These are phyloP conservation scores for Saturnia japonica DNA, from an alignment of 2,888 invertebrate genomes.

Conservation along the genomic window DNA sequence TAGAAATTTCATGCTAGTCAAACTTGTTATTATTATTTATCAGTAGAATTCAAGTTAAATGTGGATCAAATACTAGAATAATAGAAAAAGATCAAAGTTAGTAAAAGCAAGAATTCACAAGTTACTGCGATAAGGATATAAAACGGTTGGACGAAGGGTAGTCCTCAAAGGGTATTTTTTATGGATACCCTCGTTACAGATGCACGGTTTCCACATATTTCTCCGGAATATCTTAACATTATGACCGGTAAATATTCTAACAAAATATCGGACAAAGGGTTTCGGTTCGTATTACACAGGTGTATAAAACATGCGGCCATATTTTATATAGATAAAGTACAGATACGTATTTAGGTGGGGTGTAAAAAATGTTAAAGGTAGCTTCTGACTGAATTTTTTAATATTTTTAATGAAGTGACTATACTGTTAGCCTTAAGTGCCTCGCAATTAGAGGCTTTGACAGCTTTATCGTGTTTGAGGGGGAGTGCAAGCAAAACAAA, in stretches of 20 bases:
- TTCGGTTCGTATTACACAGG: conserved; percentile 1
- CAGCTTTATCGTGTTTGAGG: no score
- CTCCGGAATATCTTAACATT: conserved; percentile 13
- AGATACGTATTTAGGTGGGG: neutral
- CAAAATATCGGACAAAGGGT: conserved; percentile 18
- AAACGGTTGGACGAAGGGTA: conserved; percentile 1
- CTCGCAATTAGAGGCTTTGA: no score
- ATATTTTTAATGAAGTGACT: no score
- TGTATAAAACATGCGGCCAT: conserved; percentile 11
- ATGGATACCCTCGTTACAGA: conserved; percentile 6
- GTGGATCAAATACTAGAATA: neutral
- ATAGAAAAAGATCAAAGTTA: neutral
- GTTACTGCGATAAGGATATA: neutral
- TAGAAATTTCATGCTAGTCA: no score
- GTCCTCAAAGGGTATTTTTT: conserved; percentile 10
- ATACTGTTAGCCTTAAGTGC: no score
- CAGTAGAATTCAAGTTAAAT: neutral
- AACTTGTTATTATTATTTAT: no score
- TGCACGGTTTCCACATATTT: conserved; percentile 13
- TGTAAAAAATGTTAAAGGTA: neutral
- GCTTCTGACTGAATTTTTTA: no score
- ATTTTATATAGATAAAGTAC: conserved; percentile 8
- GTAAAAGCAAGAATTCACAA: neutral
- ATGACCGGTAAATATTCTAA: conserved; percentile 18
- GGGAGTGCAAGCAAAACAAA: no score